Conservation (phyloP, 2,888 invertebrate species). For the Cheilosia vulpina region DNA sequence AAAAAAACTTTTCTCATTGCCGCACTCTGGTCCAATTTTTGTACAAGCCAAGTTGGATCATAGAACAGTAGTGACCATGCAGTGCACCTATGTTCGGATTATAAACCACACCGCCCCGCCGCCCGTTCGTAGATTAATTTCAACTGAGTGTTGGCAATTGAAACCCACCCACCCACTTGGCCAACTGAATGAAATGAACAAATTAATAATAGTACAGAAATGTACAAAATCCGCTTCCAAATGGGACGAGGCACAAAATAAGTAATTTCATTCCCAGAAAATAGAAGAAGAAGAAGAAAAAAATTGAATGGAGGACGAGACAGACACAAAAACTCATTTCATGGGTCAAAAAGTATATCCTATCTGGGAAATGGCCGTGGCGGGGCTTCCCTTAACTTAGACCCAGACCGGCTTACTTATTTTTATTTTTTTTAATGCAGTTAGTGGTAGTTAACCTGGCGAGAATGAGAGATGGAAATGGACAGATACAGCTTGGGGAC, state of each 20-base stretch:
- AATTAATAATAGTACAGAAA: conserved; percentile 73
- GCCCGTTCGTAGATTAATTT: conserved; percentile 60
- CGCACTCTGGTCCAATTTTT: not conserved
- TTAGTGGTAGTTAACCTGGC: conserved; percentile 74
- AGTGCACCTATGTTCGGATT: conserved; percentile 71
- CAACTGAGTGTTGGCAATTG: conserved; percentile 67
- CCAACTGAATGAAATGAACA: conserved; percentile 56
- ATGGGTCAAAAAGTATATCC: conserved; percentile 83
- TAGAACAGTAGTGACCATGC: conserved; percentile 56
- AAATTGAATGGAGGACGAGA: conserved; percentile 38
- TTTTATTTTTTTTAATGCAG: conserved; percentile 59
- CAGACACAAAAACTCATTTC: conserved; percentile 83
- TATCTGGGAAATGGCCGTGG: conserved; percentile 77
- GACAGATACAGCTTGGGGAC: conserved; percentile 70
- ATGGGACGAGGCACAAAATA: conserved; percentile 54
- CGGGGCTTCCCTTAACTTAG: conserved; percentile 30
- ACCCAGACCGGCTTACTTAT: not conserved
- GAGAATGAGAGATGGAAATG: conserved; percentile 59
- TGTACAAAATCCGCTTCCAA: conserved; percentile 69
- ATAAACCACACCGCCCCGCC: conserved; percentile 40
- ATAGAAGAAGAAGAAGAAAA: conserved; percentile 2
- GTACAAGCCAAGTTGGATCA: conserved; percentile 52
- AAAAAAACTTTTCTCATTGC: conserved; percentile 52
- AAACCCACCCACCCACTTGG: conserved; percentile 23
- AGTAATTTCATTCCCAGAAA: conserved; percentile 61